Evolutionary conservation across 2,113 vertebrate species (phyloP).

Genomic region (Tinamus guttatus): DNA sequence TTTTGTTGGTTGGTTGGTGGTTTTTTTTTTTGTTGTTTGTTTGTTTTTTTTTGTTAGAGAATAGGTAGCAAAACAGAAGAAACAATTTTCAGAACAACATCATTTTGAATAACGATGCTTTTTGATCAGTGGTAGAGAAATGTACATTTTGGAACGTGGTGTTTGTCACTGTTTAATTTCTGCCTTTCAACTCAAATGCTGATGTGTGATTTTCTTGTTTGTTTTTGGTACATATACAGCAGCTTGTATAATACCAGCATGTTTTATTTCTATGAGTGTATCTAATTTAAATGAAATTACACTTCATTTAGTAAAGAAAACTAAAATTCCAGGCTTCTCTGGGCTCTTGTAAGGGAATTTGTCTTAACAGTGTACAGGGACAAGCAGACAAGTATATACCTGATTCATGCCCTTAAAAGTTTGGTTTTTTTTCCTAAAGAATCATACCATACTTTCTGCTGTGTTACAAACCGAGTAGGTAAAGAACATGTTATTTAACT

Average conservation of each 20-base stretch:
- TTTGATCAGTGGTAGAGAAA: not conserved
- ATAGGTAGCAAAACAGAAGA: not conserved
- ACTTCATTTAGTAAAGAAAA: not conserved
- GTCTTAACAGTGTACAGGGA: not conserved
- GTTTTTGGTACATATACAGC: not conserved
- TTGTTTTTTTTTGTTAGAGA: not conserved
- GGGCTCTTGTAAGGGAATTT: not conserved
- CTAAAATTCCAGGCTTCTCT: not conserved
- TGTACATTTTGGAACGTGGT: not conserved
- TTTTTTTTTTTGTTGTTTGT: too few species aligned
- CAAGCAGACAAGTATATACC: not conserved
- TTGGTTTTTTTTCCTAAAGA: not conserved
- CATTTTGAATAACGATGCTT: not conserved
- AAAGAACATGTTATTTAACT: not conserved
- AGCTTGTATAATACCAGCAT: not conserved
- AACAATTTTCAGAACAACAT: not conserved
- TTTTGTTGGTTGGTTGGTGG: not conserved
- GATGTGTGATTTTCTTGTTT: too few species aligned
- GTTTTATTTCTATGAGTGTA: not conserved
- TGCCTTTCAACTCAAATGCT: not conserved
- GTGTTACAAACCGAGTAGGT: not conserved
- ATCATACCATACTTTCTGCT: not conserved
- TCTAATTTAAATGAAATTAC: not conserved
- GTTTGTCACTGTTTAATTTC: not conserved
- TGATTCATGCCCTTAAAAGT: not conserved